Evolutionary conservation across 2,113 vertebrate species (phyloP).

Genomic region (Perccottus glenii): DNA sequence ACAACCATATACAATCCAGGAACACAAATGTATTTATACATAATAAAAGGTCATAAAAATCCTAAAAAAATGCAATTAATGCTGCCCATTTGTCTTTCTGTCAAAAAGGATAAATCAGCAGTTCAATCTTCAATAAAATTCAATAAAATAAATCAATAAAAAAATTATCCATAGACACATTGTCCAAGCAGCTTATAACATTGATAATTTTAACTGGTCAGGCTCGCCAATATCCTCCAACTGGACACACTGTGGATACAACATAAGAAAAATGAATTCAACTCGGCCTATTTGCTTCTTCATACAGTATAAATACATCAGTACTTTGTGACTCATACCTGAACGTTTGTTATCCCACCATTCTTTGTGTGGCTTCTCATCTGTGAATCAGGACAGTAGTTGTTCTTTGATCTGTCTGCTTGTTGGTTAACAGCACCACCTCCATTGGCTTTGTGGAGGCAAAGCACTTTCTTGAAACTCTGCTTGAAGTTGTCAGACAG

Average conservation of each 20-base stretch:
- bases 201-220: conserved; percentile 32
- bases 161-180: background rate
- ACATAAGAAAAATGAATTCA: conserved; percentile 7
- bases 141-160: conserved; percentile 2
- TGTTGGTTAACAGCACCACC: conserved; percentile 26
- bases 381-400: conserved; percentile 62
- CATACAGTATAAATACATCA: background rate
- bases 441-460: conserved; percentile 70
- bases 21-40: background rate
- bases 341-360: conserved; percentile 75
- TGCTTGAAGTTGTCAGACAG: conserved; percentile 92
- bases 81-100: background rate
- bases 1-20: background rate
- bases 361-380: conserved; percentile 76
- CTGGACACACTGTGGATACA: conserved; percentile 45
- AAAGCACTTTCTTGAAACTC: conserved; percentile 89
- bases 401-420: conserved; percentile 65
- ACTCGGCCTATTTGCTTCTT: background rate
- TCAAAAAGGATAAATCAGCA: background rate
- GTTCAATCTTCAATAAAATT: background rate
- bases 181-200: conserved; percentile 14
- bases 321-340: conserved; percentile 56
- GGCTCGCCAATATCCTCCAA: conserved; percentile 17
- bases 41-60: background rate
- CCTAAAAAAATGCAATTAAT: background rate